phyloP scores from a whole-genome alignment of 2,888 invertebrate genomes.

The Harmothoe impar region DNA sequence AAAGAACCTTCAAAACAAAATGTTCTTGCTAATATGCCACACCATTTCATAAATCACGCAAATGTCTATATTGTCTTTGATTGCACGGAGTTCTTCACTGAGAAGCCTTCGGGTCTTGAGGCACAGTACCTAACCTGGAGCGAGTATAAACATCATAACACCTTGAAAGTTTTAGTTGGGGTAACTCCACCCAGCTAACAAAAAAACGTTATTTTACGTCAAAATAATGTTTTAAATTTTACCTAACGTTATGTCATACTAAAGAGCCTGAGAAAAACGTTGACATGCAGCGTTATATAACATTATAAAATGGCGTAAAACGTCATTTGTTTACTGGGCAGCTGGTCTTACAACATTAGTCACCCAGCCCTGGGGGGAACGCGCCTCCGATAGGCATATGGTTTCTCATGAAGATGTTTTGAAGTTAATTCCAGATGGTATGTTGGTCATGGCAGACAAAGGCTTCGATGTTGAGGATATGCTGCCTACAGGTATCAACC shows the following conservation, averaged over 20 bases:
- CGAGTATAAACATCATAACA: conserved; percentile 51
- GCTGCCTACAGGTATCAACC: not conserved
- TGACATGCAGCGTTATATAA: too few relatives aligned
- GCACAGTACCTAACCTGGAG: conserved; percentile 46
- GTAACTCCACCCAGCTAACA: too few relatives aligned
- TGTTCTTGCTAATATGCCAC: not conserved
- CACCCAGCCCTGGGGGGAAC: not conserved
- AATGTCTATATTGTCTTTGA: not conserved
- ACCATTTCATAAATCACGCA: not conserved
- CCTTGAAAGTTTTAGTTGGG: conserved; percentile 39
- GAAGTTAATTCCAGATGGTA: not conserved
- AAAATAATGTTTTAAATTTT: too few relatives aligned
- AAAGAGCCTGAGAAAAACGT: too few relatives aligned
- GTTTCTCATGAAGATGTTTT: not conserved
- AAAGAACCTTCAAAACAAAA: not conserved
- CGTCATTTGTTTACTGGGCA: too few relatives aligned
- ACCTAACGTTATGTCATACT: too few relatives aligned
- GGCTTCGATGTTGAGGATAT: not conserved
- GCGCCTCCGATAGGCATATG: conserved; percentile 1
- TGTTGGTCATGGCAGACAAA: conserved; percentile 40
- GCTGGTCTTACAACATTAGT: not conserved
- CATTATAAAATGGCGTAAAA: too few relatives aligned
- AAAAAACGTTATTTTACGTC: too few relatives aligned
- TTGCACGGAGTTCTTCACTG: conserved; percentile 10
- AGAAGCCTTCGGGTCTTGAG: conserved; percentile 18